Evolutionary conservation across 1,140 invertebrate genomes (phyloP).

Genomic region (Oryctes rhinoceros): DNA sequence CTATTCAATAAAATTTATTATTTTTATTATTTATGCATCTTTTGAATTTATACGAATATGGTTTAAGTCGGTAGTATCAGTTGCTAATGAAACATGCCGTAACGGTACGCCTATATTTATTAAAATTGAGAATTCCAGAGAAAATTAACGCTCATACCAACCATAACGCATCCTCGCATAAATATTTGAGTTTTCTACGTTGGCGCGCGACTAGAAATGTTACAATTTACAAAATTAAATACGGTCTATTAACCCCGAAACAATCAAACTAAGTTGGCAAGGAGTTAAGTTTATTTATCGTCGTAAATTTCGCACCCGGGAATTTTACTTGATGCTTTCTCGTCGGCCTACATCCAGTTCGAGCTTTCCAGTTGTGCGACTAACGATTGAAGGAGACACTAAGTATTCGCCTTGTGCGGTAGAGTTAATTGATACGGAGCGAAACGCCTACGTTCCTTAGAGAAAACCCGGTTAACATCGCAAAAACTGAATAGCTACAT

Average conservation of each 20-base stretch:
- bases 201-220: neutral
- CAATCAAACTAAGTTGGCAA: constrained; percentile 36
- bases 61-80: too few relatives aligned
- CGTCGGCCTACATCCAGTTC: neutral
- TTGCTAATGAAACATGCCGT: too few relatives aligned
- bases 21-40: too few relatives aligned
- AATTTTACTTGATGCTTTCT: constrained; percentile 10
- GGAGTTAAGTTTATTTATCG: constrained; percentile 36
- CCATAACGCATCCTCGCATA: neutral
- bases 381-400: neutral
- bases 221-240: constrained; percentile 34
- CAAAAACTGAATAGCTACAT: constrained; percentile 21
- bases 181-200: constrained; percentile 25
- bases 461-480: neutral
- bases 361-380: constrained; percentile 15
- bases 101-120: neutral
- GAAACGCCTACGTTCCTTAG: constrained; percentile 19
- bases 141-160: constrained; percentile 7
- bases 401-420: constrained; percentile 33
- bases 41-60: too few relatives aligned
- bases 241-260: constrained; percentile 30
- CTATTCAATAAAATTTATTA: too few relatives aligned
- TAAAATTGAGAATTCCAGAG: constrained; percentile 27
- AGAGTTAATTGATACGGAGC: constrained; percentile 25
- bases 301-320: constrained; percentile 30